Percentiles rank a stretch among this genome's conserved stretches.
Evolutionary conservation across 2,113 vertebrate species (phyloP).

Genomic region (Haemorhous mexicanus): DNA sequence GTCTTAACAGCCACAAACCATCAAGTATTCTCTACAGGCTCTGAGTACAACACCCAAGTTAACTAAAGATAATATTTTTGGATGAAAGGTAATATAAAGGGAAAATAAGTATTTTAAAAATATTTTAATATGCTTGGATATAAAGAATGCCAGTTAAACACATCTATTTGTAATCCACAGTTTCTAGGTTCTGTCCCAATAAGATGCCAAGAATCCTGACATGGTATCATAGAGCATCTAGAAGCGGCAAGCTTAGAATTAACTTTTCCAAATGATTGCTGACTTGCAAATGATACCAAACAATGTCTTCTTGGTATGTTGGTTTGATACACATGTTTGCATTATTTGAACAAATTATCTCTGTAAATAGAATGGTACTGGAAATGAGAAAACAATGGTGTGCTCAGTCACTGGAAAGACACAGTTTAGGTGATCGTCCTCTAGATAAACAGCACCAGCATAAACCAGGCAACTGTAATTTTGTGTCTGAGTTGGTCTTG

Average conservation of each 20-base stretch:
- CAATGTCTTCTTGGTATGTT: neutral
- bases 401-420: constrained; percentile 8
- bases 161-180: neutral
- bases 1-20: neutral
- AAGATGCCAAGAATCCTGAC: neutral
- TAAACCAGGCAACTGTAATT: constrained; percentile 32
- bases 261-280: neutral
- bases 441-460: constrained; percentile 20
- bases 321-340: constrained; percentile 2
- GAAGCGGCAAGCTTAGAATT: neutral
- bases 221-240: neutral
- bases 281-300: neutral
- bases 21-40: neutral
- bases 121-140: neutral
- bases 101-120: neutral
- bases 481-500: constrained; percentile 22
- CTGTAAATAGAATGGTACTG: constrained; percentile 17
- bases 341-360: neutral
- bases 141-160: neutral
- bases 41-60: neutral
- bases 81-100: neutral
- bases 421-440: constrained; percentile 12
- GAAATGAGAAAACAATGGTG: constrained; percentile 53
- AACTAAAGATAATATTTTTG: neutral
- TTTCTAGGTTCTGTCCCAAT: neutral